These are phyloP conservation scores for Mellivora capensis DNA, from an alignment of 2,113 vertebrate genomes.

Conservation along the genomic window DNA sequence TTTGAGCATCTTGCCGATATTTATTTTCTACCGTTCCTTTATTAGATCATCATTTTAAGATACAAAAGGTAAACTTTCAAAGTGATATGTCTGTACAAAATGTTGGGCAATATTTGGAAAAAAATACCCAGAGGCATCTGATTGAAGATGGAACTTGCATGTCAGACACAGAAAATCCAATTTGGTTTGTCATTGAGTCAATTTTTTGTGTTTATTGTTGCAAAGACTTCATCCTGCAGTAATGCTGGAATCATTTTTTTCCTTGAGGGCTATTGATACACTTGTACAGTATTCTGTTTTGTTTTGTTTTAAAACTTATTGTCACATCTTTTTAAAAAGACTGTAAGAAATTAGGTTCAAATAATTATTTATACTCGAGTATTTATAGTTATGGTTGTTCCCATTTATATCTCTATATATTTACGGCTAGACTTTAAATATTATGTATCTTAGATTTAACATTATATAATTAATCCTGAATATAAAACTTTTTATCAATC, in stretches of 20 bases:
- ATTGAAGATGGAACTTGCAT: slow-evolving; percentile 25
- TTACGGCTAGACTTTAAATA: background rate
- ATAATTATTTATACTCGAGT: background rate
- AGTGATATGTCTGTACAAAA: background rate
- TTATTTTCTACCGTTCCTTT: slow-evolving; percentile 21
- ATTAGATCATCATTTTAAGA: slow-evolving; percentile 36
- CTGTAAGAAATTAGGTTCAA: background rate
- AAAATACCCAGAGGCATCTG: slow-evolving; percentile 22
- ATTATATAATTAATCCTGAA: background rate
- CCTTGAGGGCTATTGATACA: background rate
- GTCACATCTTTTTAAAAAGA: background rate
- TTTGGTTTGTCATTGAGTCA: slow-evolving; percentile 29
- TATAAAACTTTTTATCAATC: background rate
- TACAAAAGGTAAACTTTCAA: slow-evolving; percentile 49
- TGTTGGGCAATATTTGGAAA: slow-evolving; percentile 21
- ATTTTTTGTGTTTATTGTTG: slow-evolving; percentile 42
- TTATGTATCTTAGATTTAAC: background rate
- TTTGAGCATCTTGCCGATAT: slow-evolving; percentile 24
- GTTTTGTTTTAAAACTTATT: background rate
- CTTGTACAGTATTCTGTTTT: background rate
- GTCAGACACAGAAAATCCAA: slow-evolving; percentile 57
- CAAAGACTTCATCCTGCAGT: background rate
- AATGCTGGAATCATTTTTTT: background rate
- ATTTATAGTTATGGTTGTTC: background rate
- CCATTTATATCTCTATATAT: background rate